phyloP scores from a whole-genome alignment of 2,113 vertebrate species.

The Epinephelus fuscoguttatus region DNA sequence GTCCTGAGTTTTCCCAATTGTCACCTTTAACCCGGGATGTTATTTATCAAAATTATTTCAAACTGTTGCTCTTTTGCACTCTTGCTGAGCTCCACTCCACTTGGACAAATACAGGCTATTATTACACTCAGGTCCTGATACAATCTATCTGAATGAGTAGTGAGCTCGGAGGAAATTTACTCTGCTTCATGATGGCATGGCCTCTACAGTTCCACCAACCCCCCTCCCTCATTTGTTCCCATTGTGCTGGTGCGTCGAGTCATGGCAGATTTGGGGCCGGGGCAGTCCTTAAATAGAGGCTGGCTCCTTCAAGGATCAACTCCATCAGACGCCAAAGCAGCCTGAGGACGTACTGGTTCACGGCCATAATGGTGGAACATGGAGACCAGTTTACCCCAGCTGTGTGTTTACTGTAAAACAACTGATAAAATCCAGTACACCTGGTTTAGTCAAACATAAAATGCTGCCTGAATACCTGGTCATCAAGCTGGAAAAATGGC shows the following conservation, averaged over 20 bases:
- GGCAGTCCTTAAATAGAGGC: slow-evolving; percentile 68
- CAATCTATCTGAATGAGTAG: slow-evolving; percentile 27
- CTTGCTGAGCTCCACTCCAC: slow-evolving; percentile 22
- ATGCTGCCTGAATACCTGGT: neutral
- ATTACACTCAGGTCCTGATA: slow-evolving; percentile 47
- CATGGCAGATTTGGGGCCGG: slow-evolving; percentile 58
- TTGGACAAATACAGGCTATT: slow-evolving; percentile 47
- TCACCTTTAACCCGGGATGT: slow-evolving; percentile 43
- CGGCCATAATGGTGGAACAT: slow-evolving; percentile 32
- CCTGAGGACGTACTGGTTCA: slow-evolving; percentile 69
- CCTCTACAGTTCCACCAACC: slow-evolving; percentile 34
- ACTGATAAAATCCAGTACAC: slow-evolving; percentile 35
- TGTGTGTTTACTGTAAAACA: slow-evolving; percentile 43
- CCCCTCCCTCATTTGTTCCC: slow-evolving; percentile 43
- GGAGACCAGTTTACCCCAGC: slow-evolving; percentile 31
- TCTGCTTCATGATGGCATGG: slow-evolving; percentile 43
- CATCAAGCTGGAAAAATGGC: too few species aligned
- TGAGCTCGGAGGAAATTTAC: slow-evolving; percentile 39
- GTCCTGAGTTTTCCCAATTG: slow-evolving; percentile 12
- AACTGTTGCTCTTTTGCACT: slow-evolving; percentile 40
- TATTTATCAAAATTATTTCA: slow-evolving; percentile 66
- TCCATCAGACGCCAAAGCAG: slow-evolving; percentile 76
- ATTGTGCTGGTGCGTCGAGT: slow-evolving; percentile 70
- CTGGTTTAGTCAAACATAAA: neutral
- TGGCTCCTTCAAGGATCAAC: slow-evolving; percentile 79